Evolutionary conservation across 2,113 vertebrate species (phyloP).

Genomic region (Sturnira hondurensis): DNA sequence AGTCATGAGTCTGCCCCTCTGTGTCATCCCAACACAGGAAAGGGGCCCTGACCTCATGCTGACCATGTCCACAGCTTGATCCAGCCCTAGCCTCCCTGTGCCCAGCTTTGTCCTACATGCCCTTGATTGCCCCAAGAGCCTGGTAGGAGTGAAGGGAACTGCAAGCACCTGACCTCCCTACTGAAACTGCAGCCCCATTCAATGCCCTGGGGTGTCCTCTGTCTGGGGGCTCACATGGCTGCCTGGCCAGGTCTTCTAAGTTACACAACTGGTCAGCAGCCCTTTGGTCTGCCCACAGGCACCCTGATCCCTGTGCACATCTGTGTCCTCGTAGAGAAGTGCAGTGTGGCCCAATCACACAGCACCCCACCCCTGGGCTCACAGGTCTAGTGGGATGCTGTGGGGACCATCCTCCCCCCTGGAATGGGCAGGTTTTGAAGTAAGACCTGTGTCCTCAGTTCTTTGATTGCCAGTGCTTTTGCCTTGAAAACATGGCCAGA

Average conservation of each 20-base stretch:
- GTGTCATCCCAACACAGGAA: not conserved
- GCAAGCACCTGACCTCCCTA: not conserved
- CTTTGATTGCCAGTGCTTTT: constrained; percentile 87
- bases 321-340: constrained; percentile 82
- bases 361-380: constrained; percentile 16
- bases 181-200: not conserved
- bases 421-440: not conserved
- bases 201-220: not conserved
- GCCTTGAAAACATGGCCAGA: constrained; percentile 83
- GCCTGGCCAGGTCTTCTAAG: not conserved
- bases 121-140: not conserved
- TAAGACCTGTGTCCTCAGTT: constrained; percentile 70
- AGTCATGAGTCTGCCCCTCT: not conserved
- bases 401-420: not conserved
- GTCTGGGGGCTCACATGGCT: not conserved
- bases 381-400: not conserved
- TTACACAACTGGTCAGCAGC: not conserved
- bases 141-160: not conserved
- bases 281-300: constrained; percentile 55
- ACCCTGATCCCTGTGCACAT: constrained; percentile 78
- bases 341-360: constrained; percentile 83
- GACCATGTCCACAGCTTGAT: not conserved
- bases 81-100: not conserved
- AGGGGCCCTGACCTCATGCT: not conserved
- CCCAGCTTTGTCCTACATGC: not conserved